A percentile compares a stretch with the other conserved stretches of the same genome.
Conservation (phyloP, 1,140 invertebrate species). For the Camponotus pennsylvanicus region DNA sequence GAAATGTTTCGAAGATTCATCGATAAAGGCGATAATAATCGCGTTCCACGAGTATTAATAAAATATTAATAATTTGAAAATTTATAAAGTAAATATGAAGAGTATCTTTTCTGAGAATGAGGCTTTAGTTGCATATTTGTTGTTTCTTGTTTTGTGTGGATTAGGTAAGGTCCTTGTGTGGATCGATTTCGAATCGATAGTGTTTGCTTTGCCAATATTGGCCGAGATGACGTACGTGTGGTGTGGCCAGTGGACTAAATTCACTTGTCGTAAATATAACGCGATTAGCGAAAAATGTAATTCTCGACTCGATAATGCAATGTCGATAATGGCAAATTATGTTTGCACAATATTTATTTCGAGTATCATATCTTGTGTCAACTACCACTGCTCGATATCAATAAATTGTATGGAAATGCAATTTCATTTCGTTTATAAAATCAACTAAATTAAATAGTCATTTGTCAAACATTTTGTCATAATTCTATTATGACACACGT, state of each 20-base stretch:
- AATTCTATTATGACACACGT: constrained; percentile 24
- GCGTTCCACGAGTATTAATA: not conserved
- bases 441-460: constrained; percentile 5
- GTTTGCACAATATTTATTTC: constrained; percentile 23
- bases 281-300: constrained; percentile 61
- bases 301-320: constrained; percentile 57
- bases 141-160: not conserved
- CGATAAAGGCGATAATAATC: not conserved
- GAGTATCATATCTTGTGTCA: constrained; percentile 13
- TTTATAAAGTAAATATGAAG: not conserved
- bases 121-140: not conserved
- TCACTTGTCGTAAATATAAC: not conserved
- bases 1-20: constrained; percentile 9
- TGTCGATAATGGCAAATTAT: constrained; percentile 27
- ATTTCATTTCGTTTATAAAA: constrained; percentile 2
- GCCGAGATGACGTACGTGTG: not conserved
- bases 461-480: not conserved
- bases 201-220: constrained; percentile 24
- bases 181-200: constrained; percentile 24
- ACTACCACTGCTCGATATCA: not conserved
- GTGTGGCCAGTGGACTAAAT: not conserved
- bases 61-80: not conserved
- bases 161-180: not conserved
- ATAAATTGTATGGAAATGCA: not conserved
- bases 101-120: not conserved